phyloP scores from a whole-genome alignment of 35 echinoderm and acorn worm species.

The Diadema setosum region DNA sequence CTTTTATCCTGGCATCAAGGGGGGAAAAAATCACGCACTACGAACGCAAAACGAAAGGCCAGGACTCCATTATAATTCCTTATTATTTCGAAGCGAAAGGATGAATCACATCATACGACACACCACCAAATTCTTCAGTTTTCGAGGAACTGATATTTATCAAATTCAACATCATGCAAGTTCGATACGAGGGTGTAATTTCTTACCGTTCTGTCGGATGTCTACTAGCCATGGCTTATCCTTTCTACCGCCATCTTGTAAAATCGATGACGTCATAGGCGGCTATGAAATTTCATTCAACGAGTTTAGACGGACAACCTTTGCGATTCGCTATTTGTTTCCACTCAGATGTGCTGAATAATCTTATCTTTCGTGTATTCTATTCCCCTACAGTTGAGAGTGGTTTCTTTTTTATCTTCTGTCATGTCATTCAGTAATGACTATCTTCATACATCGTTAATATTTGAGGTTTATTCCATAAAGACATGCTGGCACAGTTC shows the following conservation, averaged over 20 bases:
- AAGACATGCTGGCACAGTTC: too few species aligned
- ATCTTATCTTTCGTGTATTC: too few species aligned
- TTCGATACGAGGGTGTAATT: conserved; percentile 3
- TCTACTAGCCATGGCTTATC: conserved; percentile 54
- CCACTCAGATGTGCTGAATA: too few species aligned
- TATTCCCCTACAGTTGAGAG: too few species aligned
- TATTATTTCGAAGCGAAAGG: background rate
- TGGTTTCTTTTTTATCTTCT: too few species aligned
- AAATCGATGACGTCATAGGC: conserved; percentile 37
- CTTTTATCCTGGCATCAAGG: too few species aligned
- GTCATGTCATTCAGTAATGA: too few species aligned
- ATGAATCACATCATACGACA: background rate
- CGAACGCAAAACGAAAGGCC: background rate
- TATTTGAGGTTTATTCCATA: too few species aligned
- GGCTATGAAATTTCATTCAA: too few species aligned
- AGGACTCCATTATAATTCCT: background rate
- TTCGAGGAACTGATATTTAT: background rate
- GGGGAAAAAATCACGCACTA: background rate
- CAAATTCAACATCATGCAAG: background rate
- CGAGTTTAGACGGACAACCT: too few species aligned
- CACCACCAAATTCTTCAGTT: background rate
- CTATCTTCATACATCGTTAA: too few species aligned
- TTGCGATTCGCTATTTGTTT: too few species aligned
- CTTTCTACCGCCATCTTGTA: conserved; percentile 53
- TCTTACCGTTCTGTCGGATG: conserved; percentile 60